Base-by-base conservation (phyloP, 1,140 invertebrate species). In the Paraescarpia echinospica region DNA sequence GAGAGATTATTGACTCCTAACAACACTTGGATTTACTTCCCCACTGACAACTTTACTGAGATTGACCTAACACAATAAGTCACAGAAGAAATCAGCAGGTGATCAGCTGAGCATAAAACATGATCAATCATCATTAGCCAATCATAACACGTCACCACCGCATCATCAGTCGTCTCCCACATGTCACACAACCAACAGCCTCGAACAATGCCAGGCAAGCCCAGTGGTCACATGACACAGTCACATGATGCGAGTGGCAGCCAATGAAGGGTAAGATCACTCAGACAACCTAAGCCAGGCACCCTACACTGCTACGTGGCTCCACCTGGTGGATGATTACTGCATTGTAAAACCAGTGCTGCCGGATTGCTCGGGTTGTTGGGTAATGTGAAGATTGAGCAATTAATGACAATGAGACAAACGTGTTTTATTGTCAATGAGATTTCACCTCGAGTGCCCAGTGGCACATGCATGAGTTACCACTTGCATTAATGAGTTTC, bases 261-360 rank as follows among this genome's bases (percentile, higher is more conserved):
- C 94, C 94, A 93, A 95, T 93, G 94, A 95, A 94, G 94, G 94
- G 94, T 95, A 94, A 93, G 94, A 93, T 94, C 93, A 93, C 34
- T 93, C 94, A 94, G 93, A 94, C 94, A 93, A 93, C 94, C 94
- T 94, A 94, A 94, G 93, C 94, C 94, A 95, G 94, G 94, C 93
- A 93, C 94, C 94, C 93, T 93, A 77, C 59, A 4, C 59, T 77
- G 59, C 18, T 18, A 77, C 59, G 22, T 18, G 18, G 22, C 59
- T 77, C 59, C 59, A 77, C 59, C 59, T 77, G 59, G 59, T 77
- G 59, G 59, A 77, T 18, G 27, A 77, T 77, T 31, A 77, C 59
- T 18, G 59, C 59, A 18, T 77, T 18, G 22, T 27, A 77, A 77
- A 77, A 77, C 41, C 59, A 18, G 59, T 77, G 59, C 22, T 77